phyloP scores from a whole-genome alignment of 1,140 invertebrate genomes.

The Samia ricini region DNA sequence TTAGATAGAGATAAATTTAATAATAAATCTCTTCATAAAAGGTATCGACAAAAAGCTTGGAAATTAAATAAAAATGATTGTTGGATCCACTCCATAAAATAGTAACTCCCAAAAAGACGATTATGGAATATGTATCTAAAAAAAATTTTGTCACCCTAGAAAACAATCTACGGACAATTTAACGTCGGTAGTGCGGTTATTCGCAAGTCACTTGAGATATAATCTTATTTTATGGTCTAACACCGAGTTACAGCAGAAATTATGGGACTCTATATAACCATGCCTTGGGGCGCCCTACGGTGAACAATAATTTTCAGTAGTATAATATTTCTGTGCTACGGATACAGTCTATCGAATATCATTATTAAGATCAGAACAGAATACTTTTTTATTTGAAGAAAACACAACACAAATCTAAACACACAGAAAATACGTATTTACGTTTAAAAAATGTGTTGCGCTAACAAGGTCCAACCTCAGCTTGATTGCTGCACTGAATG shows the following conservation, averaged over 20 bases:
- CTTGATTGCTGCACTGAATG: too few relatives aligned
- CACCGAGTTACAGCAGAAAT: constrained; percentile 74
- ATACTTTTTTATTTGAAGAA: too few relatives aligned
- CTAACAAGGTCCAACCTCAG: too few relatives aligned
- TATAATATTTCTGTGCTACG: constrained; percentile 68
- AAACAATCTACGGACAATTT: constrained; percentile 66
- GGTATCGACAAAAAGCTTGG: not conserved
- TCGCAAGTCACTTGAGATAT: constrained; percentile 66
- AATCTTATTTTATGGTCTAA: constrained; percentile 73
- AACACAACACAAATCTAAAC: constrained; percentile 14
- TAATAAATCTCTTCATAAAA: not conserved
- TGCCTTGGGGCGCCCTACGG: constrained; percentile 64
- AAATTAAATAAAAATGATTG: not conserved
- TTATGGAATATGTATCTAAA: constrained; percentile 47
- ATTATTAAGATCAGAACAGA: too few relatives aligned
- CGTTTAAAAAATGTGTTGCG: too few relatives aligned
- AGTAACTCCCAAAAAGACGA: constrained; percentile 18
- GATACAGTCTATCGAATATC: too few relatives aligned
- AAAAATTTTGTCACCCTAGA: constrained; percentile 38
- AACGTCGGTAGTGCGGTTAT: constrained; percentile 55
- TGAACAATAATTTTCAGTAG: constrained; percentile 57
- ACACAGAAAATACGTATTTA: not conserved
- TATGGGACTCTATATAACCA: constrained; percentile 54
- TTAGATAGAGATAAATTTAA: constrained; percentile 59
- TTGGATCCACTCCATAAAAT: not conserved